Conservation (phyloP, 2,113 vertebrate genomes). For the Hyperopisus bebe region DNA sequence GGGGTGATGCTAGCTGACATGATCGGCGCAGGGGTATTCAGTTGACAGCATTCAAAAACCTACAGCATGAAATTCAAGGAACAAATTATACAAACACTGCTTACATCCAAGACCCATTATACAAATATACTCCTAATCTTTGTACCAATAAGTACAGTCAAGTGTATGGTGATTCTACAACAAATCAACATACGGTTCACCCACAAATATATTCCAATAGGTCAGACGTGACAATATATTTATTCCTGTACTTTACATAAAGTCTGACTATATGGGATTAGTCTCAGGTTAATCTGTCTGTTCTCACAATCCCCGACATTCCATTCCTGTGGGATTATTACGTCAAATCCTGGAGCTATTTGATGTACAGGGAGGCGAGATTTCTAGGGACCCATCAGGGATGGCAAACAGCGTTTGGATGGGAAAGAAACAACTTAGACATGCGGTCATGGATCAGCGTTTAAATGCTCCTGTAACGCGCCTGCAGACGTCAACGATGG, state of each 20-base stretch:
- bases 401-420: neutral
- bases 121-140: neutral
- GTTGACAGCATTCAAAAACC: conserved; percentile 25
- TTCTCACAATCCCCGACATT: too few species aligned
- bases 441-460: too few species aligned
- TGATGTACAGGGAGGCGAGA: neutral
- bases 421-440: neutral
- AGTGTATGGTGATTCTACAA: neutral
- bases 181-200: neutral
- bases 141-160: neutral
- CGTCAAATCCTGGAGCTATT: neutral
- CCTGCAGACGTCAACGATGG: neutral
- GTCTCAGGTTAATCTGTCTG: neutral
- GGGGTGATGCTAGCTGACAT: conserved; percentile 28
- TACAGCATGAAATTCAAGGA: neutral
- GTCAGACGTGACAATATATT: neutral
- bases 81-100: neutral
- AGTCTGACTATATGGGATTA: neutral
- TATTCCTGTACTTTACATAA: neutral
- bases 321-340: too few species aligned
- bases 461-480: neutral
- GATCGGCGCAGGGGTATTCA: conserved; percentile 33
- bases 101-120: neutral
- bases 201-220: neutral
- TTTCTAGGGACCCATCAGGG: neutral